Conservation (phyloP, 2,888 invertebrate genomes). For the Deilephila porcellus region DNA sequence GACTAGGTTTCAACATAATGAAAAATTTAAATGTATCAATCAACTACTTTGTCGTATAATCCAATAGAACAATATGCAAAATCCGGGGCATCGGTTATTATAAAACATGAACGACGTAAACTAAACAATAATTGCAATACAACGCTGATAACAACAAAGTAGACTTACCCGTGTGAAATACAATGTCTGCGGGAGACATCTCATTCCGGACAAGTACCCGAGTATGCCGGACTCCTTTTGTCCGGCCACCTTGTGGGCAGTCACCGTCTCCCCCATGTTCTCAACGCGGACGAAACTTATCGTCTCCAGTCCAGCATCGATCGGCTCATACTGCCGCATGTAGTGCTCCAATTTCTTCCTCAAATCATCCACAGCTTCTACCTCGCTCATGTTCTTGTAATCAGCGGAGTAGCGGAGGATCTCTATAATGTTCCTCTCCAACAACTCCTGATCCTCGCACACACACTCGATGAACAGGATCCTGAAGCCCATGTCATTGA, state of each 20-base stretch:
- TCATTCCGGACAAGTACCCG: conserved; percentile 94
- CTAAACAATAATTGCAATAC: neutral
- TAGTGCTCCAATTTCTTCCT: conserved; percentile 93
- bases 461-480: conserved; percentile 96
- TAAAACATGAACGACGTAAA: neutral
- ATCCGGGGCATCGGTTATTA: too few species aligned
- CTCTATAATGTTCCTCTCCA: conserved; percentile 85
- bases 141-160: conserved; percentile 11
- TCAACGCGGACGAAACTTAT: conserved; percentile 80
- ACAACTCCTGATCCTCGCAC: conserved; percentile 89
- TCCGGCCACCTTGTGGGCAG: conserved; percentile 89
- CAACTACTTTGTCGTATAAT: too few species aligned
- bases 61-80: too few species aligned
- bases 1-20: too few species aligned
- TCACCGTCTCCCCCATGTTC: conserved; percentile 87
- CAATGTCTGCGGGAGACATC: conserved; percentile 92
- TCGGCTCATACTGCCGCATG: conserved; percentile 91
- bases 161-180: conserved; percentile 94
- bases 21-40: too few species aligned
- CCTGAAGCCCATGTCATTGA: conserved; percentile 90
- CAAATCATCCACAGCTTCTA: conserved; percentile 91
- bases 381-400: conserved; percentile 91
- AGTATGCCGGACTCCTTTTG: conserved; percentile 94
- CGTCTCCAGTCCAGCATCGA: conserved; percentile 86
- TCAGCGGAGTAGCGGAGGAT: conserved; percentile 95